Conservation (phyloP, 2,888 invertebrate species). For the Entomobrya multifasciata region DNA sequence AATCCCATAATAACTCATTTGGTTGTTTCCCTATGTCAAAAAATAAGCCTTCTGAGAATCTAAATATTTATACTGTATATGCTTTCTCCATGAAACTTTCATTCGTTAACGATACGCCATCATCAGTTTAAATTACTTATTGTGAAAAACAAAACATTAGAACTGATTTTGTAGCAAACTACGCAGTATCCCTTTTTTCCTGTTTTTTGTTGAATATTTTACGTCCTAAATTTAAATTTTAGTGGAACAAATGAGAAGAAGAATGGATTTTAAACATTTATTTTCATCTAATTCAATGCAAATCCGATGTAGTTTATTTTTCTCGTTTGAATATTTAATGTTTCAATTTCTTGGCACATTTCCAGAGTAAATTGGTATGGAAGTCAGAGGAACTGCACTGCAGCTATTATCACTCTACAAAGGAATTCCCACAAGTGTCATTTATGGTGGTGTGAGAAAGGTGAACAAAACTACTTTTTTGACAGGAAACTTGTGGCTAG, state of each 20-base stretch:
- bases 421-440: slow-evolving; percentile 42
- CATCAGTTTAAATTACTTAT: too few species aligned
- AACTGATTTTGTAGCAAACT: too few species aligned
- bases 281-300: too few species aligned
- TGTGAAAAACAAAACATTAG: too few species aligned
- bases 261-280: too few species aligned
- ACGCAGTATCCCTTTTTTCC: too few species aligned
- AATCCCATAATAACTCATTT: not conserved
- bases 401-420: slow-evolving; percentile 7
- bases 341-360: slow-evolving; percentile 62
- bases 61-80: slow-evolving; percentile 1
- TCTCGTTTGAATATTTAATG: slow-evolving; percentile 54
- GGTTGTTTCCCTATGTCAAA: not conserved
- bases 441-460: slow-evolving; percentile 13
- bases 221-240: too few species aligned
- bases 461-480: slow-evolving; percentile 20
- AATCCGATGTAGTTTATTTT: not conserved
- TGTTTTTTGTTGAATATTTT: too few species aligned
- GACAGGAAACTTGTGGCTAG: slow-evolving; percentile 50
- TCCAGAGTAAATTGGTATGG: slow-evolving; percentile 24
- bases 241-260: too few species aligned
- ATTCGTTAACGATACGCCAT: too few species aligned
- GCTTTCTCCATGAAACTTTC: too few species aligned
- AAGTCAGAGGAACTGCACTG: not conserved
- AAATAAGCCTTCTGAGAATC: not conserved